These are phyloP conservation scores for Petrocephalus microphthalmus DNA, from an alignment of 2,113 vertebrate species.

Conservation along the genomic window DNA sequence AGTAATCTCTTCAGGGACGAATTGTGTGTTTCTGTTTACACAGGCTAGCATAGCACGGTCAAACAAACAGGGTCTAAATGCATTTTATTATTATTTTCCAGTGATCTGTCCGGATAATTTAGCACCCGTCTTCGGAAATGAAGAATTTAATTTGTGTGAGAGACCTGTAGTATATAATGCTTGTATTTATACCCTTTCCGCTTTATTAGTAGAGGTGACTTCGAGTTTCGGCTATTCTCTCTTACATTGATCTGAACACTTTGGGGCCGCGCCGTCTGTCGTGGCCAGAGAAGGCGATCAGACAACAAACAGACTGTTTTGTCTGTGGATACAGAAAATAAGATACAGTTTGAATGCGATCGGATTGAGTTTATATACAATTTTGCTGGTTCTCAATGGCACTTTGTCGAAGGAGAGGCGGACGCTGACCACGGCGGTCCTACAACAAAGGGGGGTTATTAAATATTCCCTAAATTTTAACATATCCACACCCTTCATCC, in stretches of 20 bases:
- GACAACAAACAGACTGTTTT: not conserved
- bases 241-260: not conserved
- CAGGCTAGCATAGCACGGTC: not conserved
- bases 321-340: not conserved
- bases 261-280: not conserved
- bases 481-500: not conserved
- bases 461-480: slow-evolving; percentile 11
- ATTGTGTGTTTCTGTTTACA: not conserved
- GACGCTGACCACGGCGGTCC: not conserved
- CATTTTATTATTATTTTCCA: not conserved
- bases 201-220: not conserved
- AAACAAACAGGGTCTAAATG: not conserved
- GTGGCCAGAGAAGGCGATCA: not conserved
- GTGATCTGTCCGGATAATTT: not conserved
- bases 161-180: not conserved
- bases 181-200: not conserved
- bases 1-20: not conserved
- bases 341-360: too few relatives aligned
- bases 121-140: not conserved
- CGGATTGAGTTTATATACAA: not conserved
- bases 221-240: not conserved
- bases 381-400: not conserved
- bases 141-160: not conserved
- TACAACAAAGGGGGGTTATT: slow-evolving; percentile 15
- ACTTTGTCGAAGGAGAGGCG: not conserved